Conservation (phyloP, 2,797 vertebrate species). For the Poecilia wingei region DNA sequence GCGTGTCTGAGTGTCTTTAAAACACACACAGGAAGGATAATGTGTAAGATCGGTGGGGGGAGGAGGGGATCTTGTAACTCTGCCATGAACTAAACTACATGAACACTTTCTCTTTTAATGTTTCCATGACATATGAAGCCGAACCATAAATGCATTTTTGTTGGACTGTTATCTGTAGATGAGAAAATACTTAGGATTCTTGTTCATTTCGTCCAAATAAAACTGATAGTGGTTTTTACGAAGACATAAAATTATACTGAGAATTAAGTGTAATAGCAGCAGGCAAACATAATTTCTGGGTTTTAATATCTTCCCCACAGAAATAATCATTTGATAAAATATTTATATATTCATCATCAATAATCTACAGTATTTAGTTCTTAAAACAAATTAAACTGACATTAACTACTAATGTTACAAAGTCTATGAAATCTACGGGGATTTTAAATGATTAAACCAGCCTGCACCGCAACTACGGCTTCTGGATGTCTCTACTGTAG, state of each 20-base stretch:
- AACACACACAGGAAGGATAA: conserved; percentile 18
- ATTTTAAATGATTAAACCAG: neutral
- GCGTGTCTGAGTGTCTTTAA: conserved; percentile 28
- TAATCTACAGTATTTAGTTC: neutral
- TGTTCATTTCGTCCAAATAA: neutral
- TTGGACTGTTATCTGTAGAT: neutral
- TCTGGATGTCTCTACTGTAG: neutral
- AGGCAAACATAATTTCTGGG: neutral
- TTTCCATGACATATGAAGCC: conserved; percentile 14
- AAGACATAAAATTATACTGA: neutral
- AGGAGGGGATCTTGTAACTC: conserved; percentile 11
- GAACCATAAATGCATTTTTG: conserved; percentile 11
- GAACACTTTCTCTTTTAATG: neutral
- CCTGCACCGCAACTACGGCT: neutral
- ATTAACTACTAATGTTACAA: neutral
- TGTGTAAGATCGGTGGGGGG: conserved; percentile 4
- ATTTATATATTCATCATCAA: neutral
- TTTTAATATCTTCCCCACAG: neutral
- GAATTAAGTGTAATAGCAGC: neutral
- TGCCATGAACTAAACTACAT: conserved; percentile 3
- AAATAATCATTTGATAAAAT: neutral
- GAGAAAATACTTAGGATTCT: neutral
- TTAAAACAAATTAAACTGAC: neutral
- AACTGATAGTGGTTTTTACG: neutral
- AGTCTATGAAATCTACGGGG: neutral